A percentile compares a stretch with the other conserved stretches of the same genome.
Conservation (phyloP, 2,797 vertebrate species). For the Phalloptychus januarius region DNA sequence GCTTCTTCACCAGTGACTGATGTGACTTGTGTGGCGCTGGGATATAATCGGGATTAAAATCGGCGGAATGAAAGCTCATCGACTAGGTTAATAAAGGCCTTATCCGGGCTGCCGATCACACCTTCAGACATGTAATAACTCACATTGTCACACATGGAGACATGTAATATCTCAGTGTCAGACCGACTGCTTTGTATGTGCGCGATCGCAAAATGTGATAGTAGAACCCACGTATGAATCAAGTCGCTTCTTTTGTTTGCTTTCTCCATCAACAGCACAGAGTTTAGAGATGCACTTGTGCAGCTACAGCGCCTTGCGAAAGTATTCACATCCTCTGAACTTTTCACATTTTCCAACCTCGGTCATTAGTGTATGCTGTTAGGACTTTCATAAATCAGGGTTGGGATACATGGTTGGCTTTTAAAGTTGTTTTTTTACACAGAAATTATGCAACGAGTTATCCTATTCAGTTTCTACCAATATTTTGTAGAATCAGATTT, state of each 20-base stretch:
- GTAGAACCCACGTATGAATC: conserved; percentile 12
- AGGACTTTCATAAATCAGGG: neutral
- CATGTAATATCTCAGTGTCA: conserved; percentile 71
- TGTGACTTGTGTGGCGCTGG: conserved; percentile 16
- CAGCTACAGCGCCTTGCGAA: neutral
- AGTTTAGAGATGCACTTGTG: conserved; percentile 26
- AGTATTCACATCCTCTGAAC: neutral
- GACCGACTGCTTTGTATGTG: conserved; percentile 47
- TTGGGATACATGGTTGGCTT: neutral
- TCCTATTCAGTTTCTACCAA: neutral
- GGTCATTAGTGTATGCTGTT: neutral
- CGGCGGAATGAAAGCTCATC: conserved; percentile 61
- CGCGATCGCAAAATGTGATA: conserved; percentile 42
- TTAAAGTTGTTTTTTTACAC: neutral
- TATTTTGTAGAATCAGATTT: neutral
- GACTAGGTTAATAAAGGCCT: conserved; percentile 63
- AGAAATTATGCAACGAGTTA: neutral
- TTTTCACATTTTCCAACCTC: neutral
- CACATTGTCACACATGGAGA: conserved; percentile 65
- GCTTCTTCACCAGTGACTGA: conserved; percentile 25
- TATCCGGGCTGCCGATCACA: conserved; percentile 68
- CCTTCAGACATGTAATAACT: conserved; percentile 75
- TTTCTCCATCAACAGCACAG: conserved; percentile 20
- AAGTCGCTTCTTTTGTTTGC: conserved; percentile 16
- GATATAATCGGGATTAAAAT: conserved; percentile 72